phyloP scores from a whole-genome alignment of 2,888 invertebrate species.

The Morpho helenor region DNA sequence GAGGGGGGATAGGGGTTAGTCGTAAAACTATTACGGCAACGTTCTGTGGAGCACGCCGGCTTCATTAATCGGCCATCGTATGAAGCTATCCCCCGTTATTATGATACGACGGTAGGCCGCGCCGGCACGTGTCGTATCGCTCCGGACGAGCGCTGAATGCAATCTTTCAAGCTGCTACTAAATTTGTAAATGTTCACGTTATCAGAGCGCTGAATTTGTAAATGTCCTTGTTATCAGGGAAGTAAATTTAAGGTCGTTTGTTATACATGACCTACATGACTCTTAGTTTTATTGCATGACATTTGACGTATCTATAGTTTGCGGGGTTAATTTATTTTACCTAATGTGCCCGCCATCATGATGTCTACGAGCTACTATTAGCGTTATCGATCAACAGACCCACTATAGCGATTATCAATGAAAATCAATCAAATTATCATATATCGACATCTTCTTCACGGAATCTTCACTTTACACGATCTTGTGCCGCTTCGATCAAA shows the following conservation, averaged over 20 bases:
- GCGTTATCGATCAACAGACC: too few relatives aligned
- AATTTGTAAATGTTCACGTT: slow-evolving; percentile 13
- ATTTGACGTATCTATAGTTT: background rate
- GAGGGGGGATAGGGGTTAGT: slow-evolving; percentile 42
- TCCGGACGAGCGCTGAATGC: slow-evolving; percentile 9
- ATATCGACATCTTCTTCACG: too few relatives aligned
- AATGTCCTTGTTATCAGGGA: slow-evolving; percentile 12
- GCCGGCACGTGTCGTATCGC: slow-evolving; percentile 32
- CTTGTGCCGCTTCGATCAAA: too few relatives aligned
- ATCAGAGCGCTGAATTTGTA: slow-evolving; percentile 13
- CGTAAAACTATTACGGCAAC: slow-evolving; percentile 76
- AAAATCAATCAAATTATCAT: too few relatives aligned
- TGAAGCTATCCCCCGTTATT: slow-evolving; percentile 67
- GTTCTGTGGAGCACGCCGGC: slow-evolving; percentile 65
- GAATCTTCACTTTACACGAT: too few relatives aligned
- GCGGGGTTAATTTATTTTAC: background rate
- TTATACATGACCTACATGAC: slow-evolving; percentile 8
- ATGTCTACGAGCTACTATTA: too few relatives aligned
- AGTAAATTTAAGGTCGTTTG: slow-evolving; percentile 8
- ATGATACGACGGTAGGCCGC: slow-evolving; percentile 61
- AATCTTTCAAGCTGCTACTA: slow-evolving; percentile 13
- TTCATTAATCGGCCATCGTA: slow-evolving; percentile 76
- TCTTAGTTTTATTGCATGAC: background rate
- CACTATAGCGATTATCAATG: too few relatives aligned
- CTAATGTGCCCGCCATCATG: background rate